phyloP scores from a whole-genome alignment of 1,140 invertebrate genomes.

The Drosophila bifasciata region DNA sequence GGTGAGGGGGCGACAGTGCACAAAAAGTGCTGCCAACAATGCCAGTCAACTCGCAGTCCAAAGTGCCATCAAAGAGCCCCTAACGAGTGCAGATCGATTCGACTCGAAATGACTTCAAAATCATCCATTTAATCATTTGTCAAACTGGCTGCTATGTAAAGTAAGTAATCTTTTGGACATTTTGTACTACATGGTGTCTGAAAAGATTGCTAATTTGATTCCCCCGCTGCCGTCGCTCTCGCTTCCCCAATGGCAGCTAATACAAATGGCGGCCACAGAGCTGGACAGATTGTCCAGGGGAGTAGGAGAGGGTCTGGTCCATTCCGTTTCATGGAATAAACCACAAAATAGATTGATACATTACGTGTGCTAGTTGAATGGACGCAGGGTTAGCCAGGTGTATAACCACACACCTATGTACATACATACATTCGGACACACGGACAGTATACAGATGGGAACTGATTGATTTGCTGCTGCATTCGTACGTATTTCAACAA shows the following conservation, averaged over 20 bases:
- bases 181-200: constrained; percentile 39
- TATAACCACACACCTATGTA: constrained; percentile 2
- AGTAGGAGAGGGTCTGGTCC: constrained; percentile 6
- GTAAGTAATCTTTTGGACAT: constrained; percentile 28
- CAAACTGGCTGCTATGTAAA: neutral
- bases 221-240: constrained; percentile 9
- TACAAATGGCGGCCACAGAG: constrained; percentile 36
- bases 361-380: constrained; percentile 70
- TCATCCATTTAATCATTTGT: constrained; percentile 14
- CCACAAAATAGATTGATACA: constrained; percentile 78
- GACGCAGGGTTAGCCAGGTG: constrained; percentile 32
- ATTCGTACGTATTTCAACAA: constrained; percentile 69
- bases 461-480: constrained; percentile 67
- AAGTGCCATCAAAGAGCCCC: constrained; percentile 15
- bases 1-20: constrained; percentile 40
- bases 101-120: neutral
- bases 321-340: constrained; percentile 43
- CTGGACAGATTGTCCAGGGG: neutral
- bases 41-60: constrained; percentile 36
- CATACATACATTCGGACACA: constrained; percentile 3
- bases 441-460: constrained; percentile 22
- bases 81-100: neutral
- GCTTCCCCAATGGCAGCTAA: constrained; percentile 20
- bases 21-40: constrained; percentile 42
- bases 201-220: constrained; percentile 51